phyloP scores from a whole-genome alignment of 2,113 vertebrate genomes.

The Lathamus discolor region DNA sequence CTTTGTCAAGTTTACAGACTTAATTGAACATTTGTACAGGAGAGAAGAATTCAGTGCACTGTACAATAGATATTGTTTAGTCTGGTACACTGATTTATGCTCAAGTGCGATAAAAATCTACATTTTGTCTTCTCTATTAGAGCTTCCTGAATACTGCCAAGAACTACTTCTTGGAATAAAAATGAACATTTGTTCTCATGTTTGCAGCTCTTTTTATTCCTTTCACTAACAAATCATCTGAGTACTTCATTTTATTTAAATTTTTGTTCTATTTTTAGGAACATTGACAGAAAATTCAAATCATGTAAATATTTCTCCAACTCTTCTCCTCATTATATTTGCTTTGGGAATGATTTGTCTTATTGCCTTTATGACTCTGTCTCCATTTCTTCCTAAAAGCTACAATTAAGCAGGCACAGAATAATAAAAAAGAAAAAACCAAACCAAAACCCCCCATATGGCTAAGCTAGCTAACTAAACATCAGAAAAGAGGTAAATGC shows the following conservation, averaged over 20 bases:
- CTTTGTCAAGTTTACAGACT: background rate
- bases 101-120: constrained; percentile 39
- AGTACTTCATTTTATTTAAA: background rate
- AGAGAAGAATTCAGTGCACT: background rate
- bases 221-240: constrained; percentile 33
- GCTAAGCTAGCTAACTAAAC: background rate
- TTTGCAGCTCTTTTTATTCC: constrained; percentile 32
- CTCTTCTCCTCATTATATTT: constrained; percentile 18
- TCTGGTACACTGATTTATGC: constrained; percentile 40
- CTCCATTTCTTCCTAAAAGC: background rate
- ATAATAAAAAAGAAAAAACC: background rate
- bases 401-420: background rate
- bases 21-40: background rate
- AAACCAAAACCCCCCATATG: background rate
- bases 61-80: constrained; percentile 55
- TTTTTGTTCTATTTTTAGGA: constrained; percentile 53
- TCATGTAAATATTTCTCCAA: constrained; percentile 38
- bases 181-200: constrained; percentile 51
- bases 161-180: constrained; percentile 59
- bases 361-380: constrained; percentile 27
- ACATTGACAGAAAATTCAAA: constrained; percentile 33
- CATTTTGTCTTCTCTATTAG: background rate
- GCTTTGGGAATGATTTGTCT: constrained; percentile 28
- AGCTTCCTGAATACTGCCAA: constrained; percentile 13
- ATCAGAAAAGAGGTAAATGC: background rate